phyloP scores from a whole-genome alignment of 1,140 invertebrate genomes.

The Philotrypesis tridentata region DNA sequence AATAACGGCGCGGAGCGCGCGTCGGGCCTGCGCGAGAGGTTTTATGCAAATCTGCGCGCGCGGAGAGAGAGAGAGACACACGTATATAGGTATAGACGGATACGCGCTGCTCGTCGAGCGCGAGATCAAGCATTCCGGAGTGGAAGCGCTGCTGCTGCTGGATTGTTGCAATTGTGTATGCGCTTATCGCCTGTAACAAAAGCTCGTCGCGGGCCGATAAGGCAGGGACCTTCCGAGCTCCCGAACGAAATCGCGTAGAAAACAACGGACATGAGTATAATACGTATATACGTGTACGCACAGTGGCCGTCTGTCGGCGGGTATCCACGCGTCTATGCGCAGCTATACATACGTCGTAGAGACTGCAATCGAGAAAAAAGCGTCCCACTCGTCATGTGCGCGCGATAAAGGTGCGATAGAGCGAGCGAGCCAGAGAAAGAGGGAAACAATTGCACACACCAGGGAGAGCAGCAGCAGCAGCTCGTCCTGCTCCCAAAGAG shows the following conservation, averaged over 20 bases:
- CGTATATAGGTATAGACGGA: neutral
- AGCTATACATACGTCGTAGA: too few species aligned
- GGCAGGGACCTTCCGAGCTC: neutral
- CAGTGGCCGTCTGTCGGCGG: too few species aligned
- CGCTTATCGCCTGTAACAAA: neutral
- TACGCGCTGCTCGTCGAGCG: neutral
- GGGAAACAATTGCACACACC: constrained; percentile 33
- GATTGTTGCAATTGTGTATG: too few species aligned
- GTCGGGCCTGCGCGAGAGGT: neutral
- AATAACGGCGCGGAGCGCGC: constrained; percentile 19
- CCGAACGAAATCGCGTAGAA: neutral
- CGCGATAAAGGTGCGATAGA: constrained; percentile 7
- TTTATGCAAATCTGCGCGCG: neutral
- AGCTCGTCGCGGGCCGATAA: neutral
- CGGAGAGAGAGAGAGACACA: too few species aligned
- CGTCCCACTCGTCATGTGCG: neutral
- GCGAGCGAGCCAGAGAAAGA: constrained; percentile 17
- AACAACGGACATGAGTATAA: neutral
- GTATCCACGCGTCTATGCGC: too few species aligned
- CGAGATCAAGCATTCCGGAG: neutral
- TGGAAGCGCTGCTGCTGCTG: too few species aligned
- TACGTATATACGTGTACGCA: neutral
- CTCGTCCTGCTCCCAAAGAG: neutral
- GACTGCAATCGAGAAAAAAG: too few species aligned
- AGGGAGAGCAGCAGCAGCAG: too few species aligned